phyloP scores from a whole-genome alignment of 92 coral and sea anemone genomes.

The Palythoa grandiflora region DNA sequence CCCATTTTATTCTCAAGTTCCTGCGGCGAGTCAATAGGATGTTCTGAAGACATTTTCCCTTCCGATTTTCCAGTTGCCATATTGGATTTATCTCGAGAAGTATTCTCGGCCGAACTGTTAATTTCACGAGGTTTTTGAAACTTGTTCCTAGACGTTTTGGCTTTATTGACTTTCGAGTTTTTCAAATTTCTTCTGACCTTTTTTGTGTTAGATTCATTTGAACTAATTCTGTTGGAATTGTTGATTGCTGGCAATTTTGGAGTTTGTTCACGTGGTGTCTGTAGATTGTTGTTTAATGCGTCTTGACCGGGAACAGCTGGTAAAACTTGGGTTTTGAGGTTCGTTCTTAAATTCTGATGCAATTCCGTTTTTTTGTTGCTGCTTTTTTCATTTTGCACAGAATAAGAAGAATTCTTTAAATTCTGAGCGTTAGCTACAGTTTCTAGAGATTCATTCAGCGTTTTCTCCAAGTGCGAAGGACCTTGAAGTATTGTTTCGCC shows the following conservation, averaged over 20 bases:
- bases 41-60: background rate
- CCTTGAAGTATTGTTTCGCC: background rate
- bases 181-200: background rate
- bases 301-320: background rate
- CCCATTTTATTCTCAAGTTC: constrained; percentile 9
- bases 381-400: background rate
- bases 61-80: background rate
- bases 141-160: background rate
- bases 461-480: background rate
- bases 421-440: background rate
- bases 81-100: background rate
- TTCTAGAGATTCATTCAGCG: background rate
- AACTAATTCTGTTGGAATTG: background rate
- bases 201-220: background rate
- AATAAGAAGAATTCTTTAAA: background rate
- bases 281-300: background rate
- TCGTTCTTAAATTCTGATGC: background rate
- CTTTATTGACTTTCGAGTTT: background rate
- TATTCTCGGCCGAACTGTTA: background rate
- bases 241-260: constrained; percentile 6
- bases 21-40: background rate
- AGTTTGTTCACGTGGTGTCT: background rate
- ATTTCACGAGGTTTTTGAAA: background rate
- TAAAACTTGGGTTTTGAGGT: background rate
- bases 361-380: background rate